phyloP scores from a whole-genome alignment of 2,113 vertebrate species.

The Chloebia gouldiae region DNA sequence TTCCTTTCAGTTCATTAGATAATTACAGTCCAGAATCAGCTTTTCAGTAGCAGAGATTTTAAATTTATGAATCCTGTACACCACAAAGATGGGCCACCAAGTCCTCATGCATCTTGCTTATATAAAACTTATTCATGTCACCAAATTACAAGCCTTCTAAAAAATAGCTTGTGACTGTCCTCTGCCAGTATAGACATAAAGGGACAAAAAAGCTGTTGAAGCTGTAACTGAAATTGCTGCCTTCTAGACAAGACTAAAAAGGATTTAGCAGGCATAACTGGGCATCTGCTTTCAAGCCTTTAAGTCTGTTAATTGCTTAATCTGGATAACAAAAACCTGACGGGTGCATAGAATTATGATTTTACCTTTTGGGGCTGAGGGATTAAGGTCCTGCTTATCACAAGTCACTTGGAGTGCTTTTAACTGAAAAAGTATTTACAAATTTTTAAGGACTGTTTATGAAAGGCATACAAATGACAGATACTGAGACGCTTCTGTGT shows the following conservation, averaged over 20 bases:
- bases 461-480: neutral
- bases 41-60: neutral
- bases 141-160: neutral
- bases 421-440: neutral
- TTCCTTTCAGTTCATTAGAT: neutral
- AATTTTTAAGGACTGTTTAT: neutral
- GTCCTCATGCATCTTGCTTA: neutral
- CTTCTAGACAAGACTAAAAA: neutral
- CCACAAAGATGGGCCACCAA: neutral
- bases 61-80: neutral
- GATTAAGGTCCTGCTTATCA: neutral
- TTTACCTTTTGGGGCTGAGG: neutral
- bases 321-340: neutral
- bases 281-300: neutral
- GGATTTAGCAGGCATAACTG: neutral
- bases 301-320: neutral
- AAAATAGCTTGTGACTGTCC: neutral
- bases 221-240: neutral
- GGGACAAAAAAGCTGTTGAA: neutral
- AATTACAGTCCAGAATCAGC: neutral
- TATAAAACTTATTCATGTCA: neutral
- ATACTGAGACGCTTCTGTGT: neutral
- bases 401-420: neutral
- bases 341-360: neutral
- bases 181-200: neutral